Evolutionary conservation across 2,113 vertebrate genomes (phyloP), one percentile per base, ranked within the genome.

Genomic region (Syngnathus typhle): DNA sequence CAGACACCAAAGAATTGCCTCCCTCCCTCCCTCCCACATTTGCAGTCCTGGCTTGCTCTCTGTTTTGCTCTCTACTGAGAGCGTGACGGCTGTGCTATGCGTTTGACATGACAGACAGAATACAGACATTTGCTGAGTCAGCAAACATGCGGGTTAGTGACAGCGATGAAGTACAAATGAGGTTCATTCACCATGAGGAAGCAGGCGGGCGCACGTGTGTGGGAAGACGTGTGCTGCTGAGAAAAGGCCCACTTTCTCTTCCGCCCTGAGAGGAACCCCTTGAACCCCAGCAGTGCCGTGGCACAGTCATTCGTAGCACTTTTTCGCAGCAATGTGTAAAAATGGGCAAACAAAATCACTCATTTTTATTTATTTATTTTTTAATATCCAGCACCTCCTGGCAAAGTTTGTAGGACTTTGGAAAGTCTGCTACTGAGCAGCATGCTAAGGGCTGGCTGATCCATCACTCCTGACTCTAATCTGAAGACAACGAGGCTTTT

Each of bases 201-300:
- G 74, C 65, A 55, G 79, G 74, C 74, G 74, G 79, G 74, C 74
- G 74, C 78, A 78, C 62, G 82, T 82, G 88, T 79, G 72, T 75
- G 83, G 61, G 79, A 83, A 32, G 27, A 73, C 74, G 12, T 54
- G 54, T 63, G 64, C 66, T 66, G 68, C 73, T 81, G 71, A 80
- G 68, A 78, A 69, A 44, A n/a, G 19, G 55, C 68, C 65, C 13
- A 5, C 38, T 13, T 58, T 68, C 58, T 46, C 19, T 49, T 52
- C 19, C 56, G 16, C 27, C 70, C 1, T 27, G 52, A 76, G 41
- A 68, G 71, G 58, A 76, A 68, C 62, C 65, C 60, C 44, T 18
- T 47, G 23, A 51, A 56, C 15, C 3, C 9, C 62, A 7, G 68
- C 59, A 47, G 44, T 77, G 60, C 44, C 43, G 44, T 77, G 60